A percentile compares a stretch with the other conserved stretches of the same genome.
Conservation (phyloP, 2,888 invertebrate genomes). For the Drosophila histrio region DNA sequence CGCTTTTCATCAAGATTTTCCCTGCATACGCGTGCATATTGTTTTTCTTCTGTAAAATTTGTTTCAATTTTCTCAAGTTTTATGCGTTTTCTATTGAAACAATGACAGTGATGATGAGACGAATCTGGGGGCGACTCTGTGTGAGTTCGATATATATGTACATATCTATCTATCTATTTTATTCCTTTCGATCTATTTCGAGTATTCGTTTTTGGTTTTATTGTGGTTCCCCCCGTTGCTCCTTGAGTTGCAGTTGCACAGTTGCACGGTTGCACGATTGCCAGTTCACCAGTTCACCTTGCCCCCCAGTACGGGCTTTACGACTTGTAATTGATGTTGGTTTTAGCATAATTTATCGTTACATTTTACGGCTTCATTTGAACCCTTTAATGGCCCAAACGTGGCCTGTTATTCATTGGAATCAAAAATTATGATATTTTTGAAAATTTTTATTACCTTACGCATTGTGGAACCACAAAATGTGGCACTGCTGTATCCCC, state of each 20-base stretch:
- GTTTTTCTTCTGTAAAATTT: conserved; percentile 64
- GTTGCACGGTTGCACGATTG: conserved; percentile 13
- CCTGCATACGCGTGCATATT: conserved; percentile 30
- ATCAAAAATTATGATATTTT: conserved; percentile 79
- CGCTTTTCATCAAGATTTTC: conserved; percentile 65
- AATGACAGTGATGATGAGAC: conserved; percentile 54
- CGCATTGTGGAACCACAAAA: conserved; percentile 52
- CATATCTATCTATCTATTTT: neutral
- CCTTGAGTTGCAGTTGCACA: conserved; percentile 16
- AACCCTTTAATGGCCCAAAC: conserved; percentile 77
- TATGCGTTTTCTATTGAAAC: conserved; percentile 80
- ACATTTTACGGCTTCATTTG: conserved; percentile 77
- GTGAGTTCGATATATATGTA: conserved; percentile 44
- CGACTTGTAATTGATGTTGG: conserved; percentile 81
- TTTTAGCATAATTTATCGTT: conserved; percentile 81
- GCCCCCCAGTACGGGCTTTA: conserved; percentile 53
- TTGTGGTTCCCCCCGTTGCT: conserved; percentile 36
- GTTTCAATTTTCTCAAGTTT: conserved; percentile 73
- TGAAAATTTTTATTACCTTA: conserved; percentile 68
- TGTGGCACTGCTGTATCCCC: conserved; percentile 9
- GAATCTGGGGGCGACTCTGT: conserved; percentile 9
- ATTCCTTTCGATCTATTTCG: conserved; percentile 51
- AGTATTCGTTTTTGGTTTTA: conserved; percentile 53
- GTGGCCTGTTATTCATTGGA: conserved; percentile 59
- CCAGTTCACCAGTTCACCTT: conserved; percentile 39